A percentile compares a stretch with the other conserved stretches of the same genome.
These are phyloP conservation scores for Buphagus erythrorhynchus DNA, from an alignment of 2,797 vertebrate species.

Conservation along the genomic window DNA sequence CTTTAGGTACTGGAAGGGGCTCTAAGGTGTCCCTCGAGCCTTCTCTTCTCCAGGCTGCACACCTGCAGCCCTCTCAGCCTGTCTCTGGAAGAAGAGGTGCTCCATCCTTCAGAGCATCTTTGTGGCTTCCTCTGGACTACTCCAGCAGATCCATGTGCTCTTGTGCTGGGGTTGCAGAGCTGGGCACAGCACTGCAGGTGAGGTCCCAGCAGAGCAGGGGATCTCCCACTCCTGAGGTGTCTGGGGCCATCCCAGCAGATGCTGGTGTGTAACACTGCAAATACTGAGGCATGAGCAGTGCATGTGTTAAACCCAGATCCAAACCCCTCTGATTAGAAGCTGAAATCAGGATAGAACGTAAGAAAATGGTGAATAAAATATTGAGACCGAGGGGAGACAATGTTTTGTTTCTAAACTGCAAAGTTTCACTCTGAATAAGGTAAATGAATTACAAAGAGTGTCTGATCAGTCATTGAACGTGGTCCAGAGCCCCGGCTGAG, in stretches of 20 bases:
- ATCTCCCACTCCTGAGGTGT: background rate
- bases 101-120: background rate
- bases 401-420: background rate
- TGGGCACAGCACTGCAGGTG: background rate
- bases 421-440: background rate
- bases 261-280: fast-evolving
- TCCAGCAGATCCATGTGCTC: background rate
- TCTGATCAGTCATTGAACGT: fast-evolving
- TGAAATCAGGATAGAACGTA: fast-evolving
- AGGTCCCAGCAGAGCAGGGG: background rate
- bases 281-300: no score
- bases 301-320: fast-evolving
- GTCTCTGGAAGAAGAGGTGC: background rate
- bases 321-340: background rate
- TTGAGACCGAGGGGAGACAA: background rate
- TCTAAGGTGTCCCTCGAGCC: background rate
- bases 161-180: background rate
- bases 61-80: background rate
- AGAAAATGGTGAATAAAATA: background rate
- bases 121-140: background rate
- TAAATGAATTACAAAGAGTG: background rate
- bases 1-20: background rate
- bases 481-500: background rate
- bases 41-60: background rate
- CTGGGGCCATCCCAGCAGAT: background rate